These are phyloP conservation scores for Melanogrammus aeglefinus DNA, from an alignment of 2,797 vertebrate species.

Conservation along the genomic window DNA sequence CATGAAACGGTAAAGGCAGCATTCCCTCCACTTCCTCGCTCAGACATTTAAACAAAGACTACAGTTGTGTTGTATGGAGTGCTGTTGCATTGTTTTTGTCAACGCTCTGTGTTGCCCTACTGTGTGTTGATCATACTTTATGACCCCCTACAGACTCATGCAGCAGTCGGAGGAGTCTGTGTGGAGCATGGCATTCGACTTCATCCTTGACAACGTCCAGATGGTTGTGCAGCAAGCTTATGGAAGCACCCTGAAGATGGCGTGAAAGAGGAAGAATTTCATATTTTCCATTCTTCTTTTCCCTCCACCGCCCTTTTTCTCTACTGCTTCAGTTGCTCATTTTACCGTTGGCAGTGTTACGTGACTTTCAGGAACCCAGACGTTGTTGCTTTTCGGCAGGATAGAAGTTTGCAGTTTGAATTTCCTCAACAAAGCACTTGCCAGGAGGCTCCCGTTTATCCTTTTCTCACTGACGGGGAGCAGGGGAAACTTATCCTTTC, in stretches of 20 bases:
- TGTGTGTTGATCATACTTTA: not conserved
- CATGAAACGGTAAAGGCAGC: constrained; percentile 86
- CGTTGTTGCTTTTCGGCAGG: not conserved
- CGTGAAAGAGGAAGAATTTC: constrained; percentile 60
- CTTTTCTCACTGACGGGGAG: not conserved
- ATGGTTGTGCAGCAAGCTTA: constrained; percentile 95
- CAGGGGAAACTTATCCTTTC: not conserved
- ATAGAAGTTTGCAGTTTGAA: constrained; percentile 17
- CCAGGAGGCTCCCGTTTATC: not conserved
- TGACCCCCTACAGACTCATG: constrained; percentile 81
- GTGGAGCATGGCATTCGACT: constrained; percentile 99
- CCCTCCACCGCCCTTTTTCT: constrained; percentile 13
- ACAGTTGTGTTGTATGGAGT: not conserved
- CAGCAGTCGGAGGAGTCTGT: constrained; percentile 95
- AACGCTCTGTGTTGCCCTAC: not conserved
- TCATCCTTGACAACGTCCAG: constrained; percentile 98
- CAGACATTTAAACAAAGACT: not conserved
- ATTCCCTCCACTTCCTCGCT: not conserved
- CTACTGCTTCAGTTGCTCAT: constrained; percentile 11
- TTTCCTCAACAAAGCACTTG: constrained; percentile 37
- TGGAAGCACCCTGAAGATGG: constrained; percentile 93
- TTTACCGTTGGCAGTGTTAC: not conserved
- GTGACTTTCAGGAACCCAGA: not conserved
- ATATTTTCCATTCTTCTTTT: not conserved
- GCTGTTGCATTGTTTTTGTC: not conserved